Conservation (phyloP, 2,888 invertebrate species). For the Atherix ibis region DNA sequence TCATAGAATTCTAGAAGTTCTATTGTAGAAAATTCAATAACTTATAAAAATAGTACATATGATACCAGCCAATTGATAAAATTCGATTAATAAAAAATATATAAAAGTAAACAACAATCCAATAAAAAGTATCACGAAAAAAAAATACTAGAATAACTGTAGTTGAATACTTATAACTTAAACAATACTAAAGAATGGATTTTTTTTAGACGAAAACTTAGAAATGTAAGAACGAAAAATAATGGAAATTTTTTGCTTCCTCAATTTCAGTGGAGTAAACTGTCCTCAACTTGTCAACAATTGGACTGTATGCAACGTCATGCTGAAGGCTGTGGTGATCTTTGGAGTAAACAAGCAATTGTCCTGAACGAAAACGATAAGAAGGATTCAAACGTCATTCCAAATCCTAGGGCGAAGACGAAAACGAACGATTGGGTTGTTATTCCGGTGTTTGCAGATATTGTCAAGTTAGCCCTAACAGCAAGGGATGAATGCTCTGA, state of each 20-base stretch:
- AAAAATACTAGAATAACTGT: no score
- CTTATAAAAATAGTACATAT: no score
- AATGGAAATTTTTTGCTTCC: background rate
- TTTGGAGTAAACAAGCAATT: constrained; percentile 32
- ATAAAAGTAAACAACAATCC: no score
- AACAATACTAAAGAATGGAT: no score
- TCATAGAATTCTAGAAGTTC: no score
- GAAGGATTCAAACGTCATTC: constrained; percentile 7
- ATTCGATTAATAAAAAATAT: no score
- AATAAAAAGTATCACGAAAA: no score
- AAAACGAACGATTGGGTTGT: constrained; percentile 34
- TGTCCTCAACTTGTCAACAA: constrained; percentile 31
- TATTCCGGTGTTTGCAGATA: constrained; percentile 34
- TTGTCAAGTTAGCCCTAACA: constrained; percentile 32
- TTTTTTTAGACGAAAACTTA: no score
- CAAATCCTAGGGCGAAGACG: constrained; percentile 10
- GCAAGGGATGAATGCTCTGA: constrained; percentile 31
- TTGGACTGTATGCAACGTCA: constrained; percentile 32
- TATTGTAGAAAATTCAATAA: no score
- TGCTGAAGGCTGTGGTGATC: constrained; percentile 31
- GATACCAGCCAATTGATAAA: no score
- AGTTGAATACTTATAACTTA: no score
- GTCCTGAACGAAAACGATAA: constrained; percentile 26
- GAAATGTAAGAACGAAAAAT: no score
- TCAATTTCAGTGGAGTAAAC: constrained; percentile 26